Evolutionary conservation across 2,888 invertebrate genomes (phyloP).

Genomic region (Zaprionus obscuricornis): DNA sequence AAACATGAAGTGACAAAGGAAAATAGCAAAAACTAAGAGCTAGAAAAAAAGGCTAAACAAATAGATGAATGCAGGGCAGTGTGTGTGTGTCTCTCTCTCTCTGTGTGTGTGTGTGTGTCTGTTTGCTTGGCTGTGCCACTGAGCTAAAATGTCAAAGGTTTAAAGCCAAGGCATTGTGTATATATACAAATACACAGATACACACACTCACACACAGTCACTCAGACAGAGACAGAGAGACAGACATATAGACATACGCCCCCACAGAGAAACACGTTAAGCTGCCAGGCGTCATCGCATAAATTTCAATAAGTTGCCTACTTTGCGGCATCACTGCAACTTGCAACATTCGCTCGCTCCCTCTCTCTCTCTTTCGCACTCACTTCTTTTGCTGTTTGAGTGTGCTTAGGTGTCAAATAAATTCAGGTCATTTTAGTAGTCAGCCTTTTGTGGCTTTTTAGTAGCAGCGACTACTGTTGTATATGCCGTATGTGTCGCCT

Average conservation of each 20-base stretch:
- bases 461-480: not conserved
- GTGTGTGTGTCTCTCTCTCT: not conserved
- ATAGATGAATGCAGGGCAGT: constrained; percentile 40
- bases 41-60: constrained; percentile 47
- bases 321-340: constrained; percentile 40
- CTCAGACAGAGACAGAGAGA: constrained; percentile 7
- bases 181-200: constrained; percentile 1
- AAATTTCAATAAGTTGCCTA: constrained; percentile 57
- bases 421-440: constrained; percentile 53
- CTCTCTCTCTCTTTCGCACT: no score
- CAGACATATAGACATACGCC: not conserved
- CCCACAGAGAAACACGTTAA: not conserved
- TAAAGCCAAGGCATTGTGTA: constrained; percentile 42
- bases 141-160: constrained; percentile 48
- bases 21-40: constrained; percentile 59
- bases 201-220: not conserved
- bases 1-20: constrained; percentile 33
- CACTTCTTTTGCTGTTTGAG: not conserved
- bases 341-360: no score
- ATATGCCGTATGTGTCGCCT: no score
- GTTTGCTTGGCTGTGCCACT: constrained; percentile 33
- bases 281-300: constrained; percentile 30
- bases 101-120: constrained; percentile 10
- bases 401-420: constrained; percentile 40
- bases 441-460: constrained; percentile 27